phyloP scores from a whole-genome alignment of 92 coral and sea anemone species.

The Actinernus sp. region DNA sequence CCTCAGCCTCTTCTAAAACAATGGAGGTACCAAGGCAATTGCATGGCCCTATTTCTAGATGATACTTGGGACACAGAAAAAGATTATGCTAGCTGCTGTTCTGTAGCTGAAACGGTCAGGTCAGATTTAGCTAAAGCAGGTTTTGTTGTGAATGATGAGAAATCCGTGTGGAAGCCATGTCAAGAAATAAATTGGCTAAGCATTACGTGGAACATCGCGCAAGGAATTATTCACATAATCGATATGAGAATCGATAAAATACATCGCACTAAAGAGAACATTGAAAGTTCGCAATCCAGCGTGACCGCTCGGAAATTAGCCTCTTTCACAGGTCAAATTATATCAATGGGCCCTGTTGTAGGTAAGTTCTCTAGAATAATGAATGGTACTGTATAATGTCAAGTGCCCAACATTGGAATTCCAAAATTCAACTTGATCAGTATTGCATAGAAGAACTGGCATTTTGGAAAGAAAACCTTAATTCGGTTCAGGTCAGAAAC shows the following conservation, averaged over 20 bases:
- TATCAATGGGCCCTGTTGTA: slow-evolving; percentile 41
- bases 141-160: slow-evolving; percentile 43
- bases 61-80: too few species aligned
- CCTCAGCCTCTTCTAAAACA: slow-evolving; percentile 30
- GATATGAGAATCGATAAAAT: slow-evolving; percentile 24
- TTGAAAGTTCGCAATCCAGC: slow-evolving; percentile 1
- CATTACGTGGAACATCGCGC: slow-evolving; percentile 35
- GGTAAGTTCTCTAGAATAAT: slow-evolving; percentile 48
- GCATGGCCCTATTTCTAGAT: slow-evolving; percentile 32
- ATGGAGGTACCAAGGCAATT: slow-evolving; percentile 43
- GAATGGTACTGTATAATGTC: too few species aligned
- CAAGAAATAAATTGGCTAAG: slow-evolving; percentile 40
- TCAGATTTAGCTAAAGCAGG: too few species aligned
- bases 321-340: slow-evolving; percentile 41
- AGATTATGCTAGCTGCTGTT: too few species aligned
- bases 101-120: too few species aligned
- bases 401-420: too few species aligned
- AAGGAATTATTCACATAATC: slow-evolving; percentile 25
- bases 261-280: slow-evolving; percentile 10
- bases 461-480: too few species aligned
- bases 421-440: too few species aligned
- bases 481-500: too few species aligned
- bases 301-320: slow-evolving; percentile 49
- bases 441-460: too few species aligned
- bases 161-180: slow-evolving; percentile 57